A percentile compares a stretch with the other conserved stretches of the same genome.
phyloP scores from a whole-genome alignment of 2,888 invertebrate species.

The Hemistola chrysoprasaria region DNA sequence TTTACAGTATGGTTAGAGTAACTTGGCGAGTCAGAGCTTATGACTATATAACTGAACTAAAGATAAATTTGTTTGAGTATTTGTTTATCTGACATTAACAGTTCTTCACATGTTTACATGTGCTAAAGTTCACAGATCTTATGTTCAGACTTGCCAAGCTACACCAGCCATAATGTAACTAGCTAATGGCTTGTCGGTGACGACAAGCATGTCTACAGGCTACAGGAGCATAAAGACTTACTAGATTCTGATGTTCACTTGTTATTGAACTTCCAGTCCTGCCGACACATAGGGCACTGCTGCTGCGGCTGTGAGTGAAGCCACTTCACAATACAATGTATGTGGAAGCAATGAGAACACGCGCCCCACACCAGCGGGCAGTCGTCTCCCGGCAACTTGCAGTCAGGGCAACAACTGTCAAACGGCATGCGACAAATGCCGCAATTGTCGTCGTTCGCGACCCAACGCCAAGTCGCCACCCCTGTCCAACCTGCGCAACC shows the following conservation, averaged over 20 bases:
- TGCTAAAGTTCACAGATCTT: too few species aligned
- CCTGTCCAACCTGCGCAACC: conserved; percentile 91
- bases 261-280: conserved; percentile 98
- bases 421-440: conserved; percentile 99
- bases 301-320: conserved; percentile 95
- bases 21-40: too few species aligned
- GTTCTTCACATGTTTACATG: too few species aligned
- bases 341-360: conserved; percentile 99
- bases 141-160: too few species aligned
- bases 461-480: conserved; percentile 99
- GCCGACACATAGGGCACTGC: conserved; percentile 98
- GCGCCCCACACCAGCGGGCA: conserved; percentile 99
- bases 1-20: too few species aligned
- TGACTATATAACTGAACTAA: too few species aligned
- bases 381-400: conserved; percentile 98
- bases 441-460: conserved; percentile 99
- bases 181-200: too few species aligned
- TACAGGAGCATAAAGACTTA: too few species aligned
- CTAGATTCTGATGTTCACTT: conserved; percentile 64
- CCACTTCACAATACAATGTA: conserved; percentile 99
- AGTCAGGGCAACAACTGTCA: conserved; percentile 99
- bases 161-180: too few species aligned
- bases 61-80: too few species aligned
- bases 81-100: too few species aligned
- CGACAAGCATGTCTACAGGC: too few species aligned